phyloP scores from a whole-genome alignment of 2,113 vertebrate species.

The Rousettus leschenaultii region DNA sequence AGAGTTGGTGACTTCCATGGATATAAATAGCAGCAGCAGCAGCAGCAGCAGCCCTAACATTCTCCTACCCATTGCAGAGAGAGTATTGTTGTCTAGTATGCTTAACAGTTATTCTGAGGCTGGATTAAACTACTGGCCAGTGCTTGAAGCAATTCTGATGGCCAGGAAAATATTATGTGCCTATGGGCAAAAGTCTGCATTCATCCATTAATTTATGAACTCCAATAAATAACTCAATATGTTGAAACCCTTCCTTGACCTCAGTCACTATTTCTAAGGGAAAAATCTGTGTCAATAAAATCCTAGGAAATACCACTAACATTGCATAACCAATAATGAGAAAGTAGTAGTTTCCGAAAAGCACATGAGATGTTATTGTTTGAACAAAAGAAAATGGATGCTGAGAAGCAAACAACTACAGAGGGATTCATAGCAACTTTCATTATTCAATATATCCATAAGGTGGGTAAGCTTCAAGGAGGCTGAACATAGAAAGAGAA shows the following conservation, averaged over 20 bases:
- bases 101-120: neutral
- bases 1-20: neutral
- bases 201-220: neutral
- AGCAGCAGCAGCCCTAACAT: fast-evolving
- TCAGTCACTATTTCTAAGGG: neutral
- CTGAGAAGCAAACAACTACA: neutral
- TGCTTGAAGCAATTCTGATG: neutral
- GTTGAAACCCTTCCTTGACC: neutral
- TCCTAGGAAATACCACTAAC: neutral
- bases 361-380: neutral
- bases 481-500: neutral
- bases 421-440: neutral
- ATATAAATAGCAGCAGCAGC: too few species aligned
- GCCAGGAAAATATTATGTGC: neutral
- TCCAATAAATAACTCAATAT: neutral
- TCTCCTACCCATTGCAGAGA: neutral
- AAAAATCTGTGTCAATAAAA: neutral
- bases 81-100: fast-evolving
- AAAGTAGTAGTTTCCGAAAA: neutral
- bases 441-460: neutral
- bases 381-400: neutral
- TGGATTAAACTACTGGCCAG: neutral
- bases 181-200: neutral
- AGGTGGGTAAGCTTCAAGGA: neutral
- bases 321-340: neutral